Conservation (phyloP, 2,797 vertebrate species). For the Protosalanx chinensis region DNA sequence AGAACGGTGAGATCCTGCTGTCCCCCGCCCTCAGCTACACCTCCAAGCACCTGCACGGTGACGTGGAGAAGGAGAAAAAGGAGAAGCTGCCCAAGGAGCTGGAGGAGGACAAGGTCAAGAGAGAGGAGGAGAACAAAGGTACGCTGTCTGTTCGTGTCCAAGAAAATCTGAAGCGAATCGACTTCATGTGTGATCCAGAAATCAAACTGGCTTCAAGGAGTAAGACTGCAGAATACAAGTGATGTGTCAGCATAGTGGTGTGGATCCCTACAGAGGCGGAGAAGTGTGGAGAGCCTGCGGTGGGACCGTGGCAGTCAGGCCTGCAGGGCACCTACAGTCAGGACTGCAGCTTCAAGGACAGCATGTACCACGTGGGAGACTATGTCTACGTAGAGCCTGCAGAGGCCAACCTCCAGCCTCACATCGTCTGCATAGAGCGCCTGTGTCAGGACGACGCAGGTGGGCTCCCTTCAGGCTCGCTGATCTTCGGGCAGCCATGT, state of each 20-base stretch:
- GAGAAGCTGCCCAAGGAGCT: slow-evolving; percentile 95
- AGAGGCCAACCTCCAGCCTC: slow-evolving; percentile 89
- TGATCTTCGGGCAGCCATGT: not conserved
- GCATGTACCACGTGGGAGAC: slow-evolving; percentile 96
- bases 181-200: not conserved
- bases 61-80: slow-evolving; percentile 97
- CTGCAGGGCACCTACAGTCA: slow-evolving; percentile 94
- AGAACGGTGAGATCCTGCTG: slow-evolving; percentile 97
- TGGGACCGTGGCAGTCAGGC: slow-evolving; percentile 81
- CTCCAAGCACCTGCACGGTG: slow-evolving; percentile 91
- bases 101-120: slow-evolving; percentile 95
- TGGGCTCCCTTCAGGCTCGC: slow-evolving; percentile 53
- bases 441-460: slow-evolving; percentile 95
- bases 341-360: slow-evolving; percentile 98
- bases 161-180: no score
- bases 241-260: not conserved
- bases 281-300: slow-evolving; percentile 88
- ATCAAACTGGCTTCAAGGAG: not conserved
- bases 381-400: slow-evolving; percentile 97
- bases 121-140: slow-evolving; percentile 97
- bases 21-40: slow-evolving; percentile 95
- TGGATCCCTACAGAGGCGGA: slow-evolving; percentile 82
- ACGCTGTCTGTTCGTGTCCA: not conserved
- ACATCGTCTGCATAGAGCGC: slow-evolving; percentile 97
- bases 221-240: no score